Evolutionary conservation across 92 coral and sea anemone species (phyloP).

Genomic region (Siderastrea radians): DNA sequence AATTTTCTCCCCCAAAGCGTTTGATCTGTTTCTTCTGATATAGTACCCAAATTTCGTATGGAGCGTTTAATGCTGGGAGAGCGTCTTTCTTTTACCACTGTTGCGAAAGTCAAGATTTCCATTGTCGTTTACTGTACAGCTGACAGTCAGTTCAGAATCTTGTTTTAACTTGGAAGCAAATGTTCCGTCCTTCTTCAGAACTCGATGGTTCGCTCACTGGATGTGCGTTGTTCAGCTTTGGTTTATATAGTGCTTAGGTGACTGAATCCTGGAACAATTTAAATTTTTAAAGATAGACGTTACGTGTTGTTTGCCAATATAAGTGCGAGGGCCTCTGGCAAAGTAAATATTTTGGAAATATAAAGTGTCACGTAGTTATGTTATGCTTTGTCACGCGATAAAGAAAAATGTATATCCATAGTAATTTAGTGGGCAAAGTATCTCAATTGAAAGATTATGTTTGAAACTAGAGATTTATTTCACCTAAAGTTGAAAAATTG

Average conservation of each 20-base stretch:
- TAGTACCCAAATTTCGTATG: not conserved
- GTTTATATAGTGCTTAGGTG: slow-evolving; percentile 10
- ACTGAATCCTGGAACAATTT: slow-evolving; percentile 1
- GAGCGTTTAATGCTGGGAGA: not conserved
- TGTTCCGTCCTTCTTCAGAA: not conserved
- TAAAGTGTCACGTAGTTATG: slow-evolving; percentile 26
- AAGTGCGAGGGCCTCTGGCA: not conserved
- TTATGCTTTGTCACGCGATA: slow-evolving; percentile 12
- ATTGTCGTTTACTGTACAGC: too few species aligned
- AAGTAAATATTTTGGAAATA: slow-evolving; percentile 34
- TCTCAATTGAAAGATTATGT: not conserved
- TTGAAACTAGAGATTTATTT: not conserved
- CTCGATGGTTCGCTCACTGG: not conserved
- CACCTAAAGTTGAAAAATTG: too few species aligned
- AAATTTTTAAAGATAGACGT: not conserved
- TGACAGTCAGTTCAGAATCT: not conserved
- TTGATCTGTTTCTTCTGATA: slow-evolving; percentile 11
- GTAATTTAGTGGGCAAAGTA: slow-evolving; percentile 1
- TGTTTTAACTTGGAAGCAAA: not conserved
- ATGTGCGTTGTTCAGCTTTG: slow-evolving; percentile 4
- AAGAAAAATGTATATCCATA: not conserved
- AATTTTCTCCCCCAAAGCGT: not conserved
- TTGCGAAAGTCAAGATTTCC: not conserved
- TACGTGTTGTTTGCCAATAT: slow-evolving; percentile 38
- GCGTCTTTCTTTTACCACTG: not conserved